Evolutionary conservation across 1,140 invertebrate genomes (phyloP).

Genomic region (Drosophila chauvacae): DNA sequence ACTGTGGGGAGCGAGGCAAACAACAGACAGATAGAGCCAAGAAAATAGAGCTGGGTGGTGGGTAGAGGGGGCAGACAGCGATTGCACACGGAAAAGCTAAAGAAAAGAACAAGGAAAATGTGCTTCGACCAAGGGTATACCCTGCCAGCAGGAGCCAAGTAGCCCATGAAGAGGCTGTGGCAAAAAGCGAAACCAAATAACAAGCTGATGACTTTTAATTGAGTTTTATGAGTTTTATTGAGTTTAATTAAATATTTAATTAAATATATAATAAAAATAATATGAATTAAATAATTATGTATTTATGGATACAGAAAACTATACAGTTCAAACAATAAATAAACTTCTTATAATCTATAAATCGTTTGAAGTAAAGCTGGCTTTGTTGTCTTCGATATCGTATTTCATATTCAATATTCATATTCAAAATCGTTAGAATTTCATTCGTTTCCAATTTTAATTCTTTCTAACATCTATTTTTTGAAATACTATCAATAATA

Average conservation of each 20-base stretch:
- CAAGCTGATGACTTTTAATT: not conserved
- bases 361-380: too few species aligned
- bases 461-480: too few species aligned
- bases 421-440: too few species aligned
- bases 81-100: not conserved
- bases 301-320: too few species aligned
- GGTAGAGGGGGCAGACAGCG: not conserved
- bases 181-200: too few species aligned
- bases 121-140: not conserved
- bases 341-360: too few species aligned
- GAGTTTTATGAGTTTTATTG: not conserved
- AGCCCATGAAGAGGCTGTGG: not conserved
- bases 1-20: not conserved
- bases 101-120: slow-evolving; percentile 1
- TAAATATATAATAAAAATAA: not conserved
- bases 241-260: not conserved
- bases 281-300: too few species aligned
- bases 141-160: not conserved
- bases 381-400: too few species aligned
- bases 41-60: not conserved
- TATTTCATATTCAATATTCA: too few species aligned
- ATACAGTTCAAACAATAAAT: too few species aligned
- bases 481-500: too few species aligned
- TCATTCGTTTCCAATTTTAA: too few species aligned
- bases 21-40: not conserved